Percentiles rank a stretch among this genome's conserved stretches.
Evolutionary conservation across 2,113 vertebrate genomes (phyloP).

Genomic region (Tichodroma muraria): DNA sequence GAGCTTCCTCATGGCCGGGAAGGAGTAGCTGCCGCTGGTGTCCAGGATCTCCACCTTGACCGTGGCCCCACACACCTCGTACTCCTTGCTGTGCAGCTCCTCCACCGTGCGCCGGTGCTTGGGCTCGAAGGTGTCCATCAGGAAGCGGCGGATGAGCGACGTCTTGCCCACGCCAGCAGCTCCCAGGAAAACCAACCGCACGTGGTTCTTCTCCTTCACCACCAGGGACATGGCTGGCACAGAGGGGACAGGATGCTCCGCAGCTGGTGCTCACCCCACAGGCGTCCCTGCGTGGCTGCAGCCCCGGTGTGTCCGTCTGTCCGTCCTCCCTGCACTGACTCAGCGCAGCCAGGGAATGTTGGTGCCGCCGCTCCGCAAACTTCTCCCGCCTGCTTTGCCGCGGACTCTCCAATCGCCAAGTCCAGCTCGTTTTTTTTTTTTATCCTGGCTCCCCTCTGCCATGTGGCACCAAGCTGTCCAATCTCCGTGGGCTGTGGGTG

Average conservation of each 20-base stretch:
- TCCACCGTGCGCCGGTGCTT: slow-evolving; percentile 89
- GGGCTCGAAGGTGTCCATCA: slow-evolving; percentile 84
- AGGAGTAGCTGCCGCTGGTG: slow-evolving; percentile 90
- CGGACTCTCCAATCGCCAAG: not conserved
- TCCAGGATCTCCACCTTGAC: slow-evolving; percentile 87
- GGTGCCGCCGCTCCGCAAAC: not conserved
- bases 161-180: slow-evolving; percentile 88
- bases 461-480: slow-evolving; percentile 54
- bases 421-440: slow-evolving; percentile 10
- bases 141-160: slow-evolving; percentile 83
- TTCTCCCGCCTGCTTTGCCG: not conserved
- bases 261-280: not conserved
- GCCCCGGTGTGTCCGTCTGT: not conserved
- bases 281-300: not conserved
- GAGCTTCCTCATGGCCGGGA: slow-evolving; percentile 90
- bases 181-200: slow-evolving; percentile 85
- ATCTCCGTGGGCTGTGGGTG: slow-evolving; percentile 37
- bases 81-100: slow-evolving; percentile 89
- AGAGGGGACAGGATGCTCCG: not conserved
- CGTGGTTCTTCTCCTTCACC: slow-evolving; percentile 84
- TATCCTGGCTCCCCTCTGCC: slow-evolving; percentile 33
- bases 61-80: slow-evolving; percentile 77
- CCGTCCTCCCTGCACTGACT: not conserved
- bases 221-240: slow-evolving; percentile 74
- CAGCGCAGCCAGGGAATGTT: not conserved